Evolutionary conservation across 2,888 invertebrate species (phyloP), one percentile per base, ranked within the genome.

Genomic region (Megaustenia siamemsis): DNA sequence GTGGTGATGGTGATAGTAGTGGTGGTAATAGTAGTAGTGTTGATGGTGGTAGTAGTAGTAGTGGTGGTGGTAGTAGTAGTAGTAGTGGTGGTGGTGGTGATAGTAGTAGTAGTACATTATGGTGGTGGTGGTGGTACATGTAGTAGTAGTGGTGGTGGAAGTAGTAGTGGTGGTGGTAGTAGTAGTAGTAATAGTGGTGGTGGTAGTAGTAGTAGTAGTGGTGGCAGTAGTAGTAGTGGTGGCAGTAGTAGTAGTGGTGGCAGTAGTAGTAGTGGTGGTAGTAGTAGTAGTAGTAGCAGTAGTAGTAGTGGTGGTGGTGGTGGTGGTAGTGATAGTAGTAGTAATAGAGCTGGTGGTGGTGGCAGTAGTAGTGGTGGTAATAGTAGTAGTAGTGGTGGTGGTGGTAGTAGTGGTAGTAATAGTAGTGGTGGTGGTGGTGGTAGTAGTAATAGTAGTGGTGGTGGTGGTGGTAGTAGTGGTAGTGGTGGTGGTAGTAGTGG

Each of bases 111-210:
- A 71, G 71, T 71, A 71, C 18, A 15, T 35, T 1, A 35, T 35
- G 71, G 28, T 35, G 71, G 28, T 21, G 71, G n/a, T n/a, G n/a
- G n/a, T n/a, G n/a, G n/a, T n/a, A n/a, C n/a, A n/a, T n/a, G n/a
- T n/a, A n/a, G n/a, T 71, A 71, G 71, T 38, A 71, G 71, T 38
- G 35, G 49, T 45, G n/a, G 76, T 45, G n/a, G 76, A 24, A 49
- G 49, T 45, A 76, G 2, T 45, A 76, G 53, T 49, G 45, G 76
- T 76, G 45, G 76, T 32, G 24, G 49, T 32, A 49, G 49, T 49
- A 76, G 53, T 45, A 76, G 45, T 45, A 76, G 49, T 76, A 5
- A 3, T 45, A 76, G 53, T 18, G 12, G 40, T 32, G 12, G 40
- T 32, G 1, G 3, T 32, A 24, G 76, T 76, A 45, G 76, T 76